A percentile compares a stretch with the other conserved stretches of the same genome.
These are phyloP conservation scores for Unio pictorum DNA, from an alignment of 2,888 invertebrate species.

Conservation along the genomic window DNA sequence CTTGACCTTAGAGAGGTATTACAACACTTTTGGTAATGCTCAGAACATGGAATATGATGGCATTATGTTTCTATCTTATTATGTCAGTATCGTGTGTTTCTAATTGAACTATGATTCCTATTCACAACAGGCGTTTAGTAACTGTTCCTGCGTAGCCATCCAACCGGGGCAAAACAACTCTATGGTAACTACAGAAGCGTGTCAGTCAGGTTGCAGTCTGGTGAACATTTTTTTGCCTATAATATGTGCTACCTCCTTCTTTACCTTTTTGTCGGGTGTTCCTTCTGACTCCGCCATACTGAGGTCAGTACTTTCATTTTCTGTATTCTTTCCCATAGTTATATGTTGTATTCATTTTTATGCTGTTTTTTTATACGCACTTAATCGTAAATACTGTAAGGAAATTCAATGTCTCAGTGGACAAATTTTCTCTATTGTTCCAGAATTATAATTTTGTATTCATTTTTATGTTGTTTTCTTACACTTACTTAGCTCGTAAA, in stretches of 20 bases:
- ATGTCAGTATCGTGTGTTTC: no score
- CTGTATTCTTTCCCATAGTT: background rate
- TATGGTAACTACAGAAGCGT: slow-evolving; percentile 30
- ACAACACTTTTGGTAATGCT: no score
- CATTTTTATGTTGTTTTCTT: background rate
- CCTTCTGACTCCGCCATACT: slow-evolving; percentile 58
- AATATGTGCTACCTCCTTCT: slow-evolving; percentile 51
- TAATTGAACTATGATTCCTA: no score
- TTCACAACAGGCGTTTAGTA: no score
- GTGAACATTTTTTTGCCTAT: slow-evolving; percentile 53
- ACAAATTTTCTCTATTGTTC: no score
- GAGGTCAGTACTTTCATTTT: slow-evolving; percentile 40
- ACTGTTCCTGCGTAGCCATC: background rate
- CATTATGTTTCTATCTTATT: no score
- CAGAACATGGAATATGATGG: no score
- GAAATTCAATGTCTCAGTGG: no score
- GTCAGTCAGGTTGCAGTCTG: slow-evolving; percentile 37
- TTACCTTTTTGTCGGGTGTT: slow-evolving; percentile 55
- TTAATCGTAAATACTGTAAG: no score
- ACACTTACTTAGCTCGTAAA: no score
- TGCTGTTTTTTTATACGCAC: background rate
- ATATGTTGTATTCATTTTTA: background rate
- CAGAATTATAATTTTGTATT: no score
- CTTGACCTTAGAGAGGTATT: no score
- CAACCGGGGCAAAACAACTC: slow-evolving; percentile 8